These are phyloP conservation scores for Thalpophila matura DNA, from an alignment of 2,888 invertebrate genomes.

Conservation along the genomic window DNA sequence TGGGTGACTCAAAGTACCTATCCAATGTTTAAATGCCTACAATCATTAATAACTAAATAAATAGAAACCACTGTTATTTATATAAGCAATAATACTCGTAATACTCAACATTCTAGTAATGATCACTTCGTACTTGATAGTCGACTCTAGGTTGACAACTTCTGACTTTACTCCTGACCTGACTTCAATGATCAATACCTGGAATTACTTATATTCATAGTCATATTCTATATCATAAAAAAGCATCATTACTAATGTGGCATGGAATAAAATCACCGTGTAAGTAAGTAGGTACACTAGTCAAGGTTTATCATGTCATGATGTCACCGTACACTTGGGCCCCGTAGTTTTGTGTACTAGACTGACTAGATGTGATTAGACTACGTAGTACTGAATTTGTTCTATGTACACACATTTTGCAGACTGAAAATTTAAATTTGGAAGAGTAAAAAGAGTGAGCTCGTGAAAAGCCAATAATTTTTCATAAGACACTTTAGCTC, in stretches of 20 bases:
- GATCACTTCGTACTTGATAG: background rate
- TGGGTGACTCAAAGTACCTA: background rate
- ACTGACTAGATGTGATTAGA: constrained; percentile 48
- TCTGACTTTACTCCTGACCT: background rate
- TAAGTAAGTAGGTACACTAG: constrained; percentile 55
- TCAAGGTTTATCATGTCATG: constrained; percentile 71
- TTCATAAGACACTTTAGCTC: too few species aligned
- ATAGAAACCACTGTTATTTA: constrained; percentile 10
- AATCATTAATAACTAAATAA: background rate
- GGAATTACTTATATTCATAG: constrained; percentile 17
- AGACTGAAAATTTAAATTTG: too few species aligned
- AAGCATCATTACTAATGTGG: constrained; percentile 23
- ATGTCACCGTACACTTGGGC: constrained; percentile 72
- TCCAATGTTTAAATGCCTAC: background rate
- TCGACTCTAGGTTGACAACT: background rate
- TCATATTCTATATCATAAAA: constrained; percentile 15
- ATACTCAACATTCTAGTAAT: background rate
- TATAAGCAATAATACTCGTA: constrained; percentile 16
- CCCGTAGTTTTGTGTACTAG: constrained; percentile 63
- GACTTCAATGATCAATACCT: background rate
- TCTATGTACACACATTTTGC: too few species aligned
- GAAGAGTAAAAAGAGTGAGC: too few species aligned
- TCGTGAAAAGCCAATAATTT: too few species aligned
- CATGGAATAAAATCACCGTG: constrained; percentile 54
- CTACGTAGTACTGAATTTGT: too few species aligned